Evolutionary conservation across 2,888 invertebrate genomes (phyloP).

Genomic region (Chirona hameri): DNA sequence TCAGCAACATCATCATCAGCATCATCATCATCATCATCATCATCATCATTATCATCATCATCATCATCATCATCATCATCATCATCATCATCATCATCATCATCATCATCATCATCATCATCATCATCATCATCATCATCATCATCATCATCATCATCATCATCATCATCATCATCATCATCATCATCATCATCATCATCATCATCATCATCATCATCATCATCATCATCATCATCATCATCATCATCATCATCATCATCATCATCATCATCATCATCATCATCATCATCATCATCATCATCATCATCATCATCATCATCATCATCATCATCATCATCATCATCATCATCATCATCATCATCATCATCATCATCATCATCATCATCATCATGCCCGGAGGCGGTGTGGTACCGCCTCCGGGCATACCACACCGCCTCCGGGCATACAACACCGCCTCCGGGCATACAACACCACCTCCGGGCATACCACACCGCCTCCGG

Average conservation of each 20-base stretch:
- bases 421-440: too few relatives aligned
- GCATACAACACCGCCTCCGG: too few relatives aligned
- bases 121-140: neutral
- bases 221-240: neutral
- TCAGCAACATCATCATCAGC: too few relatives aligned
- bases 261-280: neutral
- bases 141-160: constrained; percentile 2
- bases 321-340: neutral
- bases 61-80: neutral
- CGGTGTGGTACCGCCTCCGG: too few relatives aligned
- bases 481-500: too few relatives aligned
- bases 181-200: neutral
- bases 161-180: neutral
- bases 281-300: neutral
- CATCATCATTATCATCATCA: constrained; percentile 12
- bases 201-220: constrained; percentile 9
- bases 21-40: too few relatives aligned
- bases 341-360: neutral
- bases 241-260: neutral
- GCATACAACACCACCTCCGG: too few relatives aligned
- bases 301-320: constrained; percentile 6
- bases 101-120: neutral
- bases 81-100: neutral
- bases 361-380: neutral
- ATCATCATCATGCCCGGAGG: neutral